Conservation (phyloP, 2,797 vertebrate genomes). For the Sebastolobus altivelis region DNA sequence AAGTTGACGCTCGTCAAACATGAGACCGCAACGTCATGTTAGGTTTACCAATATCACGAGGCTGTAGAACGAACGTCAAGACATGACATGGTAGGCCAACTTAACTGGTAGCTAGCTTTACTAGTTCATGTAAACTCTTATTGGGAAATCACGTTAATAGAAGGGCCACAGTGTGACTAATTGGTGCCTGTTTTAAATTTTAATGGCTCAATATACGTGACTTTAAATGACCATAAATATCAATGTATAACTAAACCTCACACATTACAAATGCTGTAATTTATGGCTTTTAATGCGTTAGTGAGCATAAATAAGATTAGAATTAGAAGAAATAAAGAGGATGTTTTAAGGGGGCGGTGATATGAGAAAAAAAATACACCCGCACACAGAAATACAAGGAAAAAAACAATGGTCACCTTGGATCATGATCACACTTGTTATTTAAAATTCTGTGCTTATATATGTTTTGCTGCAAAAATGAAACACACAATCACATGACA, state of each 20-base stretch:
- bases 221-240: conserved; percentile 7
- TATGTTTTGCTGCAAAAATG: background rate
- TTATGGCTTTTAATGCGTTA: conserved; percentile 2
- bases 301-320: background rate
- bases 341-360: background rate
- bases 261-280: conserved; percentile 8
- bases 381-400: background rate
- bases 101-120: conserved; percentile 77
- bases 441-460: background rate
- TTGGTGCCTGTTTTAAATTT: background rate
- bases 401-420: background rate
- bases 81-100: conserved; percentile 83
- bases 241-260: background rate
- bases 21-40: conserved; percentile 83
- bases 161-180: background rate
- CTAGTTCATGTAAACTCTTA: conserved; percentile 73
- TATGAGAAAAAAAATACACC: background rate
- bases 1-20: conserved; percentile 56
- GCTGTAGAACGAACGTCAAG: conserved; percentile 86
- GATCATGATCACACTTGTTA: background rate
- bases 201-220: background rate
- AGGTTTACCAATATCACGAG: conserved; percentile 87
- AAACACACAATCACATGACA: background rate
- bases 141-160: background rate
- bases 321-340: background rate